Conservation (phyloP, 1,140 invertebrate genomes). For the Orchestia grillus region DNA sequence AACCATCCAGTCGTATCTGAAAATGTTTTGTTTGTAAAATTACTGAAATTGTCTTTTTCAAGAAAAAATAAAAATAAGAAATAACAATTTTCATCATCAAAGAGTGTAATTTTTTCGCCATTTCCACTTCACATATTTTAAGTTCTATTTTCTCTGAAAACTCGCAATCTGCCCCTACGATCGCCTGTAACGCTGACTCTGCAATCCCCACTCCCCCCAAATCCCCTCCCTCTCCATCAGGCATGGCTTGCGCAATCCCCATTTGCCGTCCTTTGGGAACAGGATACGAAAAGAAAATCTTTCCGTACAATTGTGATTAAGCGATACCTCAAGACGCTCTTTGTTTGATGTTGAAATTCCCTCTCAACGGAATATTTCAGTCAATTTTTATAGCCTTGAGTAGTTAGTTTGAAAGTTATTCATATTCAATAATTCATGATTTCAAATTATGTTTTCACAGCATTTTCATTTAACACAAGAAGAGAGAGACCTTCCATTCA, state of each 20-base stretch:
- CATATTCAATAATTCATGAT: not conserved
- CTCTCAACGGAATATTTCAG: not conserved
- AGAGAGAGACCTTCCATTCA: too few relatives aligned
- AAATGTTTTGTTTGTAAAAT: not conserved
- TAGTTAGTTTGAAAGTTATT: not conserved
- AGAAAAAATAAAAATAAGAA: not conserved
- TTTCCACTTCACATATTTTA: not conserved
- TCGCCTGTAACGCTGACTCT: not conserved
- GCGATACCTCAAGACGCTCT: not conserved
- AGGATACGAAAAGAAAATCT: not conserved
- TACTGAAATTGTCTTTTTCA: not conserved
- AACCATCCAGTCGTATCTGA: not conserved
- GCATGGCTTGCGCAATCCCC: not conserved
- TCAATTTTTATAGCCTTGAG: not conserved
- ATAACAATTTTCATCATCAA: not conserved
- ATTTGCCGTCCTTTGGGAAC: not conserved
- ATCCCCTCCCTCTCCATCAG: too few relatives aligned
- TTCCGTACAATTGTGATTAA: not conserved
- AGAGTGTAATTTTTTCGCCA: not conserved
- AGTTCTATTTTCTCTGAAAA: not conserved
- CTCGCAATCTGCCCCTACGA: not conserved
- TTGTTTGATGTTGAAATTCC: not conserved
- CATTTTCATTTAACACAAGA: not conserved
- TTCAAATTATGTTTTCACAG: not conserved
- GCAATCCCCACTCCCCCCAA: too few relatives aligned